A percentile compares a stretch with the other conserved stretches of the same genome.
Evolutionary conservation across 2,113 vertebrate genomes (phyloP).

Genomic region (Cryptotis parvus): DNA sequence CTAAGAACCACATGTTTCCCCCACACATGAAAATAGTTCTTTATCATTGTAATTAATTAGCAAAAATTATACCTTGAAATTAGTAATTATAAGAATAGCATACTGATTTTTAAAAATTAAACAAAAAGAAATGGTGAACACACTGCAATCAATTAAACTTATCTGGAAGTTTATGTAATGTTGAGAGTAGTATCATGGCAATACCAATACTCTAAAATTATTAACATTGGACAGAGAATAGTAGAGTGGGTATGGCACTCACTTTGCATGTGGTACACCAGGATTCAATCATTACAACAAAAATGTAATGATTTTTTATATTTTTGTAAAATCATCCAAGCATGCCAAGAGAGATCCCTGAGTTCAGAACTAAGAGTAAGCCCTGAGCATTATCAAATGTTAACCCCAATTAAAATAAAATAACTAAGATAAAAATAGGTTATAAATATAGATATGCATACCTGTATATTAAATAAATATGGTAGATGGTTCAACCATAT

Average conservation of each 20-base stretch:
- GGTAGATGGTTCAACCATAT: neutral
- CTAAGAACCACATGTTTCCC: neutral
- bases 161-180: neutral
- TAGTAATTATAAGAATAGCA: neutral
- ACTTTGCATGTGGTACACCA: too few relatives aligned
- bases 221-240: too few relatives aligned
- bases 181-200: neutral
- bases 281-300: too few relatives aligned
- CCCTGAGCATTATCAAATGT: too few relatives aligned
- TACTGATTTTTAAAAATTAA: neutral
- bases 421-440: neutral
- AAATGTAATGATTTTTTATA: too few relatives aligned
- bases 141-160: neutral
- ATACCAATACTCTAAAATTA: conserved; percentile 3
- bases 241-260: too few relatives aligned
- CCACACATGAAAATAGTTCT: neutral
- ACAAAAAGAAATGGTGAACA: neutral
- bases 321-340: too few relatives aligned
- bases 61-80: too few relatives aligned
- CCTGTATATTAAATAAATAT: neutral
- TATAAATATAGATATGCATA: neutral
- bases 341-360: too few relatives aligned
- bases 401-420: too few relatives aligned
- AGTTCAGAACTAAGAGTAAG: too few relatives aligned
- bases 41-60: neutral